phyloP scores from a whole-genome alignment of 2,113 vertebrate species.

The Stigmatopora nigra region DNA sequence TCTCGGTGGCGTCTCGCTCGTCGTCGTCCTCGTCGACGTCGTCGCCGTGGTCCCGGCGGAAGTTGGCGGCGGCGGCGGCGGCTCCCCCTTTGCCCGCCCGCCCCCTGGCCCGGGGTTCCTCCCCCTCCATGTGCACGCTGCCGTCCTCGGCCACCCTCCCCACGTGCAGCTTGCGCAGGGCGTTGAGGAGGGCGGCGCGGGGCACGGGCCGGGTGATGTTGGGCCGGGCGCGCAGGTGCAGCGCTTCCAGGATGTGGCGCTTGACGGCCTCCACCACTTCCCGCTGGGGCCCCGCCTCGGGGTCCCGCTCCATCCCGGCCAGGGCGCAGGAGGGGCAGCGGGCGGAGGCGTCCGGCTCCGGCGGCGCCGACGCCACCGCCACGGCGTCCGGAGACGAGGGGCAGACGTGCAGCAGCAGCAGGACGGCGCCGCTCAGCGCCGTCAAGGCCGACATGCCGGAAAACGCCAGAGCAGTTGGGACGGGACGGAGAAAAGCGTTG shows the following conservation, averaged over 20 bases:
- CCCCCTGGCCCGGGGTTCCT: conserved; percentile 63
- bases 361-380: conserved; percentile 10
- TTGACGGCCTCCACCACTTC: conserved; percentile 98
- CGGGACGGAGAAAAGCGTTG: conserved; percentile 39
- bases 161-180: conserved; percentile 94
- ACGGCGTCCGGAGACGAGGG: conserved; percentile 53
- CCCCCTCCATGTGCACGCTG: conserved; percentile 89
- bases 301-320: conserved; percentile 72
- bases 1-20: conserved; percentile 83
- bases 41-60: conserved; percentile 10
- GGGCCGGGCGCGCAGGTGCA: conserved; percentile 90
- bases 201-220: conserved; percentile 94
- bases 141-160: conserved; percentile 90
- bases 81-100: conserved; percentile 74
- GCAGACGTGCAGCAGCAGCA: conserved; percentile 68
- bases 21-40: conserved; percentile 34
- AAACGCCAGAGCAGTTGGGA: conserved; percentile 30
- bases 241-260: conserved; percentile 94
- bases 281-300: conserved; percentile 63
- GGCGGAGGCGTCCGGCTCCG: conserved; percentile 57
- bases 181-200: conserved; percentile 91
- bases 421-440: conserved; percentile 79
- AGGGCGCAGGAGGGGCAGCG: conserved; percentile 88
- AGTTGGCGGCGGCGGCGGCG: conserved; percentile 66
- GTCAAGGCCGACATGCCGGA: conserved; percentile 77